A percentile compares a stretch with the other conserved stretches of the same genome.
These are phyloP conservation scores for Chelonus formosanus DNA, from an alignment of 2,888 invertebrate genomes.

Conservation along the genomic window DNA sequence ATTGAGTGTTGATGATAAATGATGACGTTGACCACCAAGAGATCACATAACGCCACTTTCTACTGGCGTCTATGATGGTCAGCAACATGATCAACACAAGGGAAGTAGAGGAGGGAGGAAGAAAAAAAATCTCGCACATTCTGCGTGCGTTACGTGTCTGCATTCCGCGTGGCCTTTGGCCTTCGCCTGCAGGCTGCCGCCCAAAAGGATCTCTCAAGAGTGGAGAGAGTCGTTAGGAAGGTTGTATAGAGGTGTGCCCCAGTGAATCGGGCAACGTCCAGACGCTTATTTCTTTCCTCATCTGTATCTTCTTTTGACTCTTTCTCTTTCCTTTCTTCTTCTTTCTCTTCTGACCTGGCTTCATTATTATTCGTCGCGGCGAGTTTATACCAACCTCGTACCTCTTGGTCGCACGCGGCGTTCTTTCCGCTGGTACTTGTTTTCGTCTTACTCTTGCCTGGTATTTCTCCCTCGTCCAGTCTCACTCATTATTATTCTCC, in stretches of 20 bases:
- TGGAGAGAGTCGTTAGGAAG: slow-evolving; percentile 25
- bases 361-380: slow-evolving; percentile 54
- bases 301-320: slow-evolving; percentile 1
- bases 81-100: slow-evolving; percentile 13
- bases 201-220: slow-evolving; percentile 16
- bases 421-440: slow-evolving; percentile 34
- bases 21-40: not conserved
- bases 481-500: slow-evolving; percentile 46
- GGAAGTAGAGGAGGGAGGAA: slow-evolving; percentile 6
- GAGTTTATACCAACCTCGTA: slow-evolving; percentile 36
- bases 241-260: slow-evolving; percentile 15
- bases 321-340: slow-evolving; percentile 8
- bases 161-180: slow-evolving; percentile 60
- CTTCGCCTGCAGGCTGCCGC: slow-evolving; percentile 40
- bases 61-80: slow-evolving; percentile 2
- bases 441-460: slow-evolving; percentile 33
- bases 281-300: slow-evolving; percentile 7
- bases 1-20: too few relatives aligned
- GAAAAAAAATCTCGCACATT: slow-evolving; percentile 45
- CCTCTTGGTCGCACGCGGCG: slow-evolving; percentile 43
- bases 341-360: slow-evolving; percentile 35
- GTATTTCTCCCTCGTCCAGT: slow-evolving; percentile 31
- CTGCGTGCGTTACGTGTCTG: slow-evolving; percentile 62
- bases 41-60: not conserved
- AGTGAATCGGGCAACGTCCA: slow-evolving; percentile 25